Conservation (phyloP, 2,888 invertebrate species). For the Bellardia bayeri region DNA sequence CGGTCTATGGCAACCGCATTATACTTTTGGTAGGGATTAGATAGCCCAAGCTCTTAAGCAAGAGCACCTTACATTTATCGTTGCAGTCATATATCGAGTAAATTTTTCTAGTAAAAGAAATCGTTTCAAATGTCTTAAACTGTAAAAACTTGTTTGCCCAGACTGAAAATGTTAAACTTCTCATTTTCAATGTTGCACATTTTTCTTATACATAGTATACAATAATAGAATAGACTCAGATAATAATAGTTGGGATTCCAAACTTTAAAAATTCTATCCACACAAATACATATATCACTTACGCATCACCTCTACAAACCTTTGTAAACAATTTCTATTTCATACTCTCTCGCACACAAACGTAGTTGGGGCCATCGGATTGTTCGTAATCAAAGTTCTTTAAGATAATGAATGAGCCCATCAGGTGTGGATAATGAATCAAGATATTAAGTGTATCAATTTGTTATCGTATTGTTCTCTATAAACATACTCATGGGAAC, state of each 20-base stretch:
- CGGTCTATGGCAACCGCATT: too few relatives aligned
- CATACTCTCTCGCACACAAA: background rate
- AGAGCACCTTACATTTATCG: too few relatives aligned
- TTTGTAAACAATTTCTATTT: background rate
- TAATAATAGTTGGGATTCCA: background rate
- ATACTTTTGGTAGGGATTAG: too few relatives aligned
- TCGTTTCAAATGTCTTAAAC: too few relatives aligned
- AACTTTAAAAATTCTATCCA: background rate
- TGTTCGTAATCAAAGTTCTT: constrained; percentile 6
- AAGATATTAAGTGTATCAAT: constrained; percentile 19
- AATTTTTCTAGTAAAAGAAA: too few relatives aligned
- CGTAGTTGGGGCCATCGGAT: constrained; percentile 7
- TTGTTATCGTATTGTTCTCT: constrained; percentile 9
- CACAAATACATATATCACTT: background rate
- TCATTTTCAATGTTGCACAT: too few relatives aligned
- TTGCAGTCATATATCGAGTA: too few relatives aligned
- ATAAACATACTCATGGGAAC: constrained; percentile 5
- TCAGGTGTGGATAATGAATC: constrained; percentile 49
- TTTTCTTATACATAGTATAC: too few relatives aligned
- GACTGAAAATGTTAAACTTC: too few relatives aligned
- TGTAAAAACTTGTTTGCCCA: too few relatives aligned
- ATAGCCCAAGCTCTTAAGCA: too few relatives aligned
- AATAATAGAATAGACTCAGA: too few relatives aligned
- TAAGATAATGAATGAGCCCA: constrained; percentile 19
- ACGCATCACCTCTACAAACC: background rate